Conservation (phyloP, 1,140 invertebrate species). For the Rhopalosiphum padi region DNA sequence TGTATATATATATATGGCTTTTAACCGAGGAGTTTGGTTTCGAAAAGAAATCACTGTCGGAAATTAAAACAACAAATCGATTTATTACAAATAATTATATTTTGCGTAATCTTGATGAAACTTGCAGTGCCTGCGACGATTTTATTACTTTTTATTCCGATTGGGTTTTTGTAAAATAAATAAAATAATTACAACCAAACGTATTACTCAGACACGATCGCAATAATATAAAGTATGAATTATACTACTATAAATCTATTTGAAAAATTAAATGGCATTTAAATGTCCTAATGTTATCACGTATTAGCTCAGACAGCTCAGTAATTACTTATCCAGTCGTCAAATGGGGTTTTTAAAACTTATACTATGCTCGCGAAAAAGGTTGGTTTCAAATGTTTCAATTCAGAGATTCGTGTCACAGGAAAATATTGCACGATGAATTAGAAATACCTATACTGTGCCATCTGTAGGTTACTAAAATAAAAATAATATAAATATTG, state of each 20-base stretch:
- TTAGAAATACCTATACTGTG: too few relatives aligned
- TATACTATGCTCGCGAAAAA: background rate
- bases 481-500: too few relatives aligned
- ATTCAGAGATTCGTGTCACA: background rate
- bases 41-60: background rate
- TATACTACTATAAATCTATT: too few relatives aligned
- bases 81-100: slow-evolving; percentile 1
- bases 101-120: background rate
- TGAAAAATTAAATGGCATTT: too few relatives aligned
- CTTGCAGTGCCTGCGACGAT: background rate
- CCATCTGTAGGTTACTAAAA: too few relatives aligned
- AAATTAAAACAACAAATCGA: slow-evolving; percentile 23
- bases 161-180: background rate
- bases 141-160: background rate
- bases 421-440: too few relatives aligned
- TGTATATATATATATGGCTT: background rate
- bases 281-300: too few relatives aligned
- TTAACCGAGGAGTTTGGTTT: background rate
- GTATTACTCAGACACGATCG: too few relatives aligned
- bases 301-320: too few relatives aligned
- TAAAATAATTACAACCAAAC: background rate
- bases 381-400: background rate
- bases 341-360: background rate
- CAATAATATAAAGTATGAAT: too few relatives aligned
- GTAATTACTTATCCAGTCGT: background rate